Evolutionary conservation across 2,888 invertebrate genomes (phyloP).

Genomic region (Xestobium rufovillosum): DNA sequence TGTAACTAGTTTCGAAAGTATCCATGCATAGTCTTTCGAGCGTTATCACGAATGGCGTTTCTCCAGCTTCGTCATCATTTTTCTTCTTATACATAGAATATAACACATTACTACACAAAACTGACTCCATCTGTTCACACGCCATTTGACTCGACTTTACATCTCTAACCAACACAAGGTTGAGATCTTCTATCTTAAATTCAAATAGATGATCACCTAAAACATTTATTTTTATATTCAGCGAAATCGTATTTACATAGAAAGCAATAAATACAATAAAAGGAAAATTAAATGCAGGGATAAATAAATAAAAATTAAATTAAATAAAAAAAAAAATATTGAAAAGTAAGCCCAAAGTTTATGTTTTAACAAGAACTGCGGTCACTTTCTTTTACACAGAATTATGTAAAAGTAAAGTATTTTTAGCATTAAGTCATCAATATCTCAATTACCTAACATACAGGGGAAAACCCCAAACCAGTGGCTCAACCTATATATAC

Average conservation of each 20-base stretch:
- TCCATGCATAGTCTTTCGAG: conserved; percentile 13
- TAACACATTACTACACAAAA: conserved; percentile 26
- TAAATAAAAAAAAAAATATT: too few relatives aligned
- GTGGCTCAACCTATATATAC: too few relatives aligned
- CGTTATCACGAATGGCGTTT: neutral
- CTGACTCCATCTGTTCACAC: conserved; percentile 26
- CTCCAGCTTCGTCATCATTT: conserved; percentile 12
- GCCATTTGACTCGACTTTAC: conserved; percentile 15
- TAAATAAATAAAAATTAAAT: too few relatives aligned
- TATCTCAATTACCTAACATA: neutral
- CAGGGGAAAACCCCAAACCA: neutral
- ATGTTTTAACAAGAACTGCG: too few relatives aligned
- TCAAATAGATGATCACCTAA: conserved; percentile 28
- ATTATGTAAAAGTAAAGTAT: too few relatives aligned
- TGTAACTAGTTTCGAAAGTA: neutral
- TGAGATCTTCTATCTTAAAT: conserved; percentile 20
- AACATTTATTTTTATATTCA: conserved; percentile 9
- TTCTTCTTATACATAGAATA: conserved; percentile 29
- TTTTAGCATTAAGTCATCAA: too few relatives aligned
- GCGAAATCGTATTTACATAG: neutral
- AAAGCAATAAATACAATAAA: too few relatives aligned
- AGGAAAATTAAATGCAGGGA: too few relatives aligned
- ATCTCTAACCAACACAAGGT: conserved; percentile 19
- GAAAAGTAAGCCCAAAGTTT: too few relatives aligned
- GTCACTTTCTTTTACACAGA: too few relatives aligned